Evolutionary conservation across 2,888 invertebrate genomes (phyloP), one percentile per base, ranked within the genome.

Genomic region (Eulithis testata): DNA sequence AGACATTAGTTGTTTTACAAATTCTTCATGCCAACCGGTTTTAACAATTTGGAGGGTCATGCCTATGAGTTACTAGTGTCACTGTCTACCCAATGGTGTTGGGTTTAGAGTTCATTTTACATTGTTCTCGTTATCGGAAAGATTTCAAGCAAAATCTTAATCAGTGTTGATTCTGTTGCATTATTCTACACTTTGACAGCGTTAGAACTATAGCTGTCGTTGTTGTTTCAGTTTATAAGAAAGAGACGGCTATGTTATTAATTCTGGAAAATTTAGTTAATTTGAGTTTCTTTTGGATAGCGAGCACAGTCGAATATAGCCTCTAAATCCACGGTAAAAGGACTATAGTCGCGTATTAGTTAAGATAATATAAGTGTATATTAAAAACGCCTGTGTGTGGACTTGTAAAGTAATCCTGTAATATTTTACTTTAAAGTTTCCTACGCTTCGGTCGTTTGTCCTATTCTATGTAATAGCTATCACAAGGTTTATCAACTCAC

Each of bases 341-440:
- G 62, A 12, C 53, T 54, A 50, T 51, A 57, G 44, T 64, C 63
- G 63, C 53, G 51, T 14, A 12, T 64, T 57, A 67, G 45, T 27
- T 63, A 60, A 61, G 63, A 11, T 66, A 66, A 45, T 4, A 21
- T 54, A 60, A 60, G 52, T 60, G 21, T 45, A 37, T 45, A 27
- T 27, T 63, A 63, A 63, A 60, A 51, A 11, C 12, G 43, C 50
- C 57, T 61, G 49, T 67, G 63, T 54, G 67, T 67, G 67, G 56
- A 64, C 53, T 54, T 64, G 49, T 56, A 53, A 56, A 57, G 53
- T 49, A 40, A 31, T 31, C 31, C n/a, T 36, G 43, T 50, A 37
- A 55, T 45, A 53, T 55, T 52, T 55, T 62, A 50, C 36, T 53
- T 21, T 31, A 49, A 27, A 49, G 12, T 7, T 8, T 44, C 8